Evolutionary conservation across 2,797 vertebrate genomes (phyloP).

Genomic region (Morus bassanus): DNA sequence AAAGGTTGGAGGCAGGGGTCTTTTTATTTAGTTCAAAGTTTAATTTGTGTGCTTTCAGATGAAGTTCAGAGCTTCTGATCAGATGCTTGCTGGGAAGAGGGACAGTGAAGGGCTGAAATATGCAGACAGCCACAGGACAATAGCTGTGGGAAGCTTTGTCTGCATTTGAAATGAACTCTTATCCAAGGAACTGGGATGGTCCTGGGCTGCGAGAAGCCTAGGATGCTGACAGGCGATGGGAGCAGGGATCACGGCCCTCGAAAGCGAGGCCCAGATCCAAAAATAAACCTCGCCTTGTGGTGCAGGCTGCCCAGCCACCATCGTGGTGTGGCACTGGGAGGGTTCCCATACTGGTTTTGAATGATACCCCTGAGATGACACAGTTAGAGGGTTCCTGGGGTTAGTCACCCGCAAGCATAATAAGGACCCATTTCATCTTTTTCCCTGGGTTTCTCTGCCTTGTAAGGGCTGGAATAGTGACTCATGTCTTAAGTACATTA

Average conservation of each 20-base stretch:
- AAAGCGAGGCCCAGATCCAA: background rate
- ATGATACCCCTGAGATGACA: background rate
- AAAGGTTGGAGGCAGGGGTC: background rate
- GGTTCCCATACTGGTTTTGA: background rate
- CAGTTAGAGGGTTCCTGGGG: background rate
- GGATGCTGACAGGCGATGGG: background rate
- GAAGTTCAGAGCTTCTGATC: conserved; percentile 14
- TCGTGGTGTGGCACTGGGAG: background rate
- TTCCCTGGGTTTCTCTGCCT: background rate
- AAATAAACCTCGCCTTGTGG: background rate
- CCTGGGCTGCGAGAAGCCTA: background rate
- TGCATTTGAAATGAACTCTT: conserved; percentile 23
- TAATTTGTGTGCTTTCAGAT: conserved; percentile 9
- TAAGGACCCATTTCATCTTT: background rate
- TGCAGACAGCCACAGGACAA: conserved; percentile 48
- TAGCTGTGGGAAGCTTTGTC: conserved; percentile 42
- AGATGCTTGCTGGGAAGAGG: background rate
- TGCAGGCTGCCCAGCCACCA: background rate
- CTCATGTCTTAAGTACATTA: background rate
- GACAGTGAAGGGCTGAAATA: background rate
- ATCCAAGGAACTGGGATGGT: background rate
- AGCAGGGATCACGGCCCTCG: background rate
- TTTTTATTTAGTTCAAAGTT: conserved; percentile 36
- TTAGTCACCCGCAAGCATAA: background rate
- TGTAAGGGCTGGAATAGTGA: background rate